phyloP scores from a whole-genome alignment of 2,113 vertebrate species.

The Microcebus griseorufus region DNA sequence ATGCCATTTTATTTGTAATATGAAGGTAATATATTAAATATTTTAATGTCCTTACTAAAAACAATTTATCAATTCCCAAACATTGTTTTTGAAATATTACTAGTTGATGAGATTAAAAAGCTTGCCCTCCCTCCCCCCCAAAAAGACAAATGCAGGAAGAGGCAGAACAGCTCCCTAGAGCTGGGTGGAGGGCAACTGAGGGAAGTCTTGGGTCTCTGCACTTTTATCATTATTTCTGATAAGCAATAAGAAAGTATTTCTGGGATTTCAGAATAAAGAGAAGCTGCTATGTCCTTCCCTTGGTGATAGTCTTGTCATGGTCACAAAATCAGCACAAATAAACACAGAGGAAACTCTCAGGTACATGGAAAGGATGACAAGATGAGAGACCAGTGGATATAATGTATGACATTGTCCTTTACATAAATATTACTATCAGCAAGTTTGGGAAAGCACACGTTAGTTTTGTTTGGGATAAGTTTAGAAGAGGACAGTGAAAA shows the following conservation, averaged over 20 bases:
- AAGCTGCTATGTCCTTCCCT: not conserved
- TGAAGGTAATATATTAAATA: not conserved
- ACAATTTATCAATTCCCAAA: not conserved
- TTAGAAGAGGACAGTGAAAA: not conserved
- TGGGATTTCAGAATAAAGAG: not conserved
- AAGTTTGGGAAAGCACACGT: not conserved
- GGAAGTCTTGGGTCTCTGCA: not conserved
- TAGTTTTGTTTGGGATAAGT: not conserved
- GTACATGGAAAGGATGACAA: not conserved
- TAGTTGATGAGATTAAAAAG: not conserved
- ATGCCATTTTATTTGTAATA: constrained; percentile 14
- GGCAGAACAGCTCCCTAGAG: not conserved
- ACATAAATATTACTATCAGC: not conserved
- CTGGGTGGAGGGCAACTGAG: not conserved
- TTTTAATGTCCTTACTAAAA: not conserved
- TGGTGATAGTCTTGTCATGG: not conserved
- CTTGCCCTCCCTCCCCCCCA: not conserved
- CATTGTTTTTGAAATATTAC: not conserved
- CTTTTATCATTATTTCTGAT: not conserved
- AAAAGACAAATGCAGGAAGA: not conserved
- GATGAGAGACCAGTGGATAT: not conserved
- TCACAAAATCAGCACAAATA: not conserved
- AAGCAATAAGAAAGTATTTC: not conserved
- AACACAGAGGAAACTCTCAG: not conserved
- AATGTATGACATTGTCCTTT: not conserved